A percentile compares a stretch with the other conserved stretches of the same genome.
phyloP scores from a whole-genome alignment of 2,113 vertebrate genomes.

The Leptodactylus fuscus region DNA sequence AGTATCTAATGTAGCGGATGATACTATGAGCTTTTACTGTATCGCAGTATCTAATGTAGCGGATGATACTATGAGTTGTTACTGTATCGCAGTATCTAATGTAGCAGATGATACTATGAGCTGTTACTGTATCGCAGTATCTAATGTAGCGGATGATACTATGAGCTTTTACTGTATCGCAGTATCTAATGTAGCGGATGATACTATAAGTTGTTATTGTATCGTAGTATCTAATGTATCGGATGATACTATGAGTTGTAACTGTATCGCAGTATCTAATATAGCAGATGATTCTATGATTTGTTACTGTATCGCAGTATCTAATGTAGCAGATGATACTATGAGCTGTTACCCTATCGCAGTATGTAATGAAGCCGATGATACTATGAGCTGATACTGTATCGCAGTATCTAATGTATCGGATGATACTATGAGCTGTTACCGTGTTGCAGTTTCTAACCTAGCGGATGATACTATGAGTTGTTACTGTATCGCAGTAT shows the following conservation, averaged over 20 bases:
- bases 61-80: neutral
- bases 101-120: neutral
- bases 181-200: neutral
- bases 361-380: neutral
- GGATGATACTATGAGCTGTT: too few species aligned
- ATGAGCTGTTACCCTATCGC: neutral
- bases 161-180: neutral
- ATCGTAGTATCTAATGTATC: neutral
- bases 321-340: neutral
- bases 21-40: neutral
- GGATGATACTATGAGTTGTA: neutral
- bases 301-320: neutral
- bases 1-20: neutral
- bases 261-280: neutral
- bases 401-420: too few species aligned
- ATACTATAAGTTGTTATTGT: neutral
- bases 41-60: neutral
- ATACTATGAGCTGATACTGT: too few species aligned
- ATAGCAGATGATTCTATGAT: neutral
- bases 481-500: too few species aligned
- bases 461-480: too few species aligned
- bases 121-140: neutral
- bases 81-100: neutral
- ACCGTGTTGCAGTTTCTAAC: too few species aligned
- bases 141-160: neutral